Base-by-base conservation (phyloP, 2,888 invertebrate species). In the Heliconius ismenius region DNA sequence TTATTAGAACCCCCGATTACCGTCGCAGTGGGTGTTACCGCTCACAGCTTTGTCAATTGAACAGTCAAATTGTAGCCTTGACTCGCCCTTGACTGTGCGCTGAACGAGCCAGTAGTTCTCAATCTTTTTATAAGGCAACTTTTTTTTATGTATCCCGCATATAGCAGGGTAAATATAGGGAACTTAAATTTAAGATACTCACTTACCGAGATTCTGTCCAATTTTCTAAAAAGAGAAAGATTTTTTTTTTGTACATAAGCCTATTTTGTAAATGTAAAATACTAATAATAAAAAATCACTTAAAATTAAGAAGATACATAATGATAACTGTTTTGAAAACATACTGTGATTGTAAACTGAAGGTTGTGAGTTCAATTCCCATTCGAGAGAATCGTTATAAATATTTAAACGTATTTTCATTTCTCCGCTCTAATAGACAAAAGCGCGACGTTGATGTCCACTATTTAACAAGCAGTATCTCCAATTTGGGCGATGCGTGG, bases 51-150 rank as follows among this genome's bases (percentile, higher is more conserved):
- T 82, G 81, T 81, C 78, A 82, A 81, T 81, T 83, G 81, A 82
- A 82, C 81, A 82, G 79, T 78, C 78, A 85, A 90, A 90, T 89
- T 88, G 86, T 83, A 87, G 84, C 86, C 84, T 88, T 87, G 85
- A 85, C 83, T 83, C 83, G 84, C 84, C 84, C 82, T 80, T 79
- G 74, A 70, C 67, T 73, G 76, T 76, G 74, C 24, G 63, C 39
- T 75, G 76, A 75, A 74, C 11, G 18, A 49, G 21, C 21, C 79
- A 76, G 82, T 62, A 79, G 39, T 74, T 49, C 80, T 81, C 81
- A 85, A 85, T 18, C 73, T 73, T 36, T 62, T 6, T 32, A 15
- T 26, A 21, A 7, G 49, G 18, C 49, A 49, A 49, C 49, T 49
- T 58, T 58, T 28, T n/a, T 54, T 49, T 54, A 54, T 54, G 54